Percentiles rank a stretch among this genome's conserved stretches.
These are phyloP conservation scores for Himalopsyche japonica DNA, from an alignment of 2,888 invertebrate species.

Conservation along the genomic window DNA sequence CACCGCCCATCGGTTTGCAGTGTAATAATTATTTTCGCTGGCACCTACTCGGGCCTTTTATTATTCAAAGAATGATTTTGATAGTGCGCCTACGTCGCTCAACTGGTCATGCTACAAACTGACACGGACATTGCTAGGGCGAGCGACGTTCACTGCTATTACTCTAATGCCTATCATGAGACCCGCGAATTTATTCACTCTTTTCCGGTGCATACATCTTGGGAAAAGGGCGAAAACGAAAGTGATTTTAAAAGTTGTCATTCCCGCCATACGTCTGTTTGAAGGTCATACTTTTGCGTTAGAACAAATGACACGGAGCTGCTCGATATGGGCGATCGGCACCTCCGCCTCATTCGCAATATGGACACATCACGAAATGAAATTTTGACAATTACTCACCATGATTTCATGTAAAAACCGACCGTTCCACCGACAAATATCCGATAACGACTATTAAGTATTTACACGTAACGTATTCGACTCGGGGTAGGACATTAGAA, in stretches of 20 bases:
- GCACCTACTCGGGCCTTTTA: not conserved
- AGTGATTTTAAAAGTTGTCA: constrained; percentile 2
- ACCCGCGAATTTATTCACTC: not conserved
- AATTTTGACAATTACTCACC: constrained; percentile 37
- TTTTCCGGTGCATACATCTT: not conserved
- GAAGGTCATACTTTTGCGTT: constrained; percentile 40
- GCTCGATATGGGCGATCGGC: constrained; percentile 41
- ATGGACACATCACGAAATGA: constrained; percentile 29
- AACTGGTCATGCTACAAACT: not conserved
- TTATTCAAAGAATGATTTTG: not conserved
- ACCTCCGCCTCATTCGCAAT: constrained; percentile 35
- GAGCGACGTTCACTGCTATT: not conserved
- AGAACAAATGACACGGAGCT: constrained; percentile 31
- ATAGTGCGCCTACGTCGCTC: not conserved
- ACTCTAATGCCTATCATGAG: not conserved
- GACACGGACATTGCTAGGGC: not conserved
- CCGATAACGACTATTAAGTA: constrained; percentile 24
- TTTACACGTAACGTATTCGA: constrained; percentile 36
- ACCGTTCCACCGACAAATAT: not conserved
- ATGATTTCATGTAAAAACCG: constrained; percentile 3
- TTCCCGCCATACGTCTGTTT: constrained; percentile 14
- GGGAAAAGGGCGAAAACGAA: not conserved
- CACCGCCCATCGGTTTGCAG: not conserved
- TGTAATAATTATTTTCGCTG: not conserved
- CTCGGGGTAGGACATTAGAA: constrained; percentile 35